Percentiles rank a stretch among this genome's conserved stretches.
These are phyloP conservation scores for Campylomormyrus numenius DNA, from an alignment of 2,113 vertebrate genomes.

Conservation along the genomic window DNA sequence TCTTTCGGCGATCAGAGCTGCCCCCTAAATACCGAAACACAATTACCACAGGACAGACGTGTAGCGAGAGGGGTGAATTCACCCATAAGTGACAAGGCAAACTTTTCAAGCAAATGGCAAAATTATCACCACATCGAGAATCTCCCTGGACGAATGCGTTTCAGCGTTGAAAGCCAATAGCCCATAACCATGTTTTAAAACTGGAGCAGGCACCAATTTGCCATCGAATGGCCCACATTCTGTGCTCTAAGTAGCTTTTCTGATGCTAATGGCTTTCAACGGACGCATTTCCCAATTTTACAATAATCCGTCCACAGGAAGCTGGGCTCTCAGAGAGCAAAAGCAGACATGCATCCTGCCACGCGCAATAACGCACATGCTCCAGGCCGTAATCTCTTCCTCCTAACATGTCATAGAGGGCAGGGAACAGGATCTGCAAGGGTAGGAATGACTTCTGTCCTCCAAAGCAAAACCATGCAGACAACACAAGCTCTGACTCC, in stretches of 20 bases:
- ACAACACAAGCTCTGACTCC: background rate
- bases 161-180: background rate
- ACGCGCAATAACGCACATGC: background rate
- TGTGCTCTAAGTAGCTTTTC: background rate
- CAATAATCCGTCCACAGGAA: background rate
- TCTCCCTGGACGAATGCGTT: background rate
- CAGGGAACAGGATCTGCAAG: background rate
- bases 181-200: background rate
- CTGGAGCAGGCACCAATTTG: background rate
- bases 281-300: slow-evolving; percentile 5
- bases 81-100: background rate
- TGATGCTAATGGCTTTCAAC: background rate
- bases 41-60: background rate
- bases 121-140: background rate
- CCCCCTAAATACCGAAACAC: background rate
- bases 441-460: background rate
- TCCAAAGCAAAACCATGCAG: background rate
- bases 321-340: background rate
- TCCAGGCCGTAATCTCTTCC: background rate
- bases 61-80: background rate
- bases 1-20: background rate
- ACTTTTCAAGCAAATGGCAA: background rate
- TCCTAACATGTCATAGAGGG: background rate
- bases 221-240: background rate
- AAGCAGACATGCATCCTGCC: background rate